Conservation (phyloP, 2,888 invertebrate species). For the Tridacna gigas region DNA sequence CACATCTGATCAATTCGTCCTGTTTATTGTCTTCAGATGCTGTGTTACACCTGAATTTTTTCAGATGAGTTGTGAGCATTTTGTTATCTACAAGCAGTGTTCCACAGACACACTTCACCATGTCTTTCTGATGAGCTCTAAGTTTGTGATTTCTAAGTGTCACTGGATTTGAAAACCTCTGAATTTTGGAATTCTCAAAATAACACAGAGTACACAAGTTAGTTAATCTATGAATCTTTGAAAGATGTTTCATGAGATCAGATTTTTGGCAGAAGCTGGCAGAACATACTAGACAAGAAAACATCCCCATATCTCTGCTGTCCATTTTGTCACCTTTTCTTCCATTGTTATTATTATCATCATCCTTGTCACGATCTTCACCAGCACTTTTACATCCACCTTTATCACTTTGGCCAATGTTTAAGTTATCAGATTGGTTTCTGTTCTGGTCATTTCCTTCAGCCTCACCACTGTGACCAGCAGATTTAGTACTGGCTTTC, state of each 20-base stretch:
- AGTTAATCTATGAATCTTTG: conserved; percentile 53
- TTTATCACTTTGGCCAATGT: neutral
- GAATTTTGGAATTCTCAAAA: conserved; percentile 39
- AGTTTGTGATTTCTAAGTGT: conserved; percentile 60
- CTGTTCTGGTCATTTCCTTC: neutral
- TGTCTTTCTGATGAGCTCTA: conserved; percentile 47
- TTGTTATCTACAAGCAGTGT: conserved; percentile 58
- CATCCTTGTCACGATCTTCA: neutral
- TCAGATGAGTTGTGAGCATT: conserved; percentile 53
- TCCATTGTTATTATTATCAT: conserved; percentile 23
- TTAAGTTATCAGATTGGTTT: neutral
- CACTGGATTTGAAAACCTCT: conserved; percentile 59
- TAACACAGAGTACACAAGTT: conserved; percentile 61
- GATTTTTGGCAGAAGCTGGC: conserved; percentile 33
- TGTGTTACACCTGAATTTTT: conserved; percentile 55
- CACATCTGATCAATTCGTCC: conserved; percentile 49
- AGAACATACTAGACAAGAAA: conserved; percentile 51
- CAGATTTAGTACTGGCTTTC: neutral
- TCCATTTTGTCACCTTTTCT: conserved; percentile 6
- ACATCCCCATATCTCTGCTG: conserved; percentile 26
- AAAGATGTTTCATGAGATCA: conserved; percentile 49
- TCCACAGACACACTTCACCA: conserved; percentile 61
- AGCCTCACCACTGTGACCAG: neutral
- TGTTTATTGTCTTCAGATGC: neutral
- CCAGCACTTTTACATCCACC: neutral